These are phyloP conservation scores for Manis javanica DNA, from an alignment of 2,797 vertebrate species.

Conservation along the genomic window DNA sequence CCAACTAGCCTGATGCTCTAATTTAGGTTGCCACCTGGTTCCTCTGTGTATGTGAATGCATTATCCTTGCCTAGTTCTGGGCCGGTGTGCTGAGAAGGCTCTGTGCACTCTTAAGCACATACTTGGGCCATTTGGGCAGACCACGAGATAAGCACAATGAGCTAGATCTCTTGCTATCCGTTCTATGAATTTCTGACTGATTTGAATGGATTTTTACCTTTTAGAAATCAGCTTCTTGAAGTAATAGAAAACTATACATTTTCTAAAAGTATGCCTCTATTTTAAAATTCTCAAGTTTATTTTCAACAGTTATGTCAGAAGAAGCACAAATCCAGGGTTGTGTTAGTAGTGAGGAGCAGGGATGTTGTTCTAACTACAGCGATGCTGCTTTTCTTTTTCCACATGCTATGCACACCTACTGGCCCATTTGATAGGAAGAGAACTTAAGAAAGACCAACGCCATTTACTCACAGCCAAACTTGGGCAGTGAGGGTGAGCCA, in stretches of 20 bases:
- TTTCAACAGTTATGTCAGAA: constrained; percentile 22
- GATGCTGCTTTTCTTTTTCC: background rate
- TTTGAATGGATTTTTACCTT: constrained; percentile 16
- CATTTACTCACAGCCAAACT: background rate
- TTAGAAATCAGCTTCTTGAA: background rate
- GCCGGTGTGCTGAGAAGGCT: background rate
- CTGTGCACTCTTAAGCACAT: background rate
- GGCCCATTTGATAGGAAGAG: background rate
- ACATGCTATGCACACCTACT: background rate
- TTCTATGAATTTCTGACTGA: constrained; percentile 8
- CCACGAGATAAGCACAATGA: background rate
- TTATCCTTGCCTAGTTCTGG: background rate
- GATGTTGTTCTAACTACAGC: background rate
- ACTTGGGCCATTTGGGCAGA: background rate
- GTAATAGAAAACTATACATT: background rate
- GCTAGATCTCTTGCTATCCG: background rate
- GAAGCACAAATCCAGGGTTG: background rate
- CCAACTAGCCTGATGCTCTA: background rate
- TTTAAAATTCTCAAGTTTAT: background rate
- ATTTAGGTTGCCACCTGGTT: background rate
- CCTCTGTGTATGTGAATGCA: background rate
- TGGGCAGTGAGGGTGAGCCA: background rate
- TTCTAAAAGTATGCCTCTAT: background rate
- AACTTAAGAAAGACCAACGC: background rate
- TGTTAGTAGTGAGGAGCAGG: background rate